These are phyloP conservation scores for Meloidogyne floridensis DNA, from an alignment of 1,140 invertebrate species.

Conservation along the genomic window DNA sequence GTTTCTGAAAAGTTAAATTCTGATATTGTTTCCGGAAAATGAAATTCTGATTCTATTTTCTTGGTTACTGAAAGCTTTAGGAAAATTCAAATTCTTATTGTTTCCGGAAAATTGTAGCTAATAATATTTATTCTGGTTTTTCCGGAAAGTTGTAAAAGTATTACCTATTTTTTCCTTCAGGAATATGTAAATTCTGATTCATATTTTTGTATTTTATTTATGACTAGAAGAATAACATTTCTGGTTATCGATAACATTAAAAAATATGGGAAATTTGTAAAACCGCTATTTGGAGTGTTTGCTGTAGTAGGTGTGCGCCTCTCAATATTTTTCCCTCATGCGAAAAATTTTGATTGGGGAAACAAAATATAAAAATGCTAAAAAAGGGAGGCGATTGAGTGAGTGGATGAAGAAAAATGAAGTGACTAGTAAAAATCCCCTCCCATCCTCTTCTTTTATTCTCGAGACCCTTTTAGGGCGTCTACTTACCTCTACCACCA, in stretches of 20 bases:
- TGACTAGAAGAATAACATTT: neutral
- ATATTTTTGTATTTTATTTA: neutral
- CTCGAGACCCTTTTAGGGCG: neutral
- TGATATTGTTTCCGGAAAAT: too few relatives aligned
- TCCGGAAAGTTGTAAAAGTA: too few relatives aligned
- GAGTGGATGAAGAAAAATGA: neutral
- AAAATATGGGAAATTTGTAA: neutral
- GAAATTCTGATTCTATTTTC: too few relatives aligned
- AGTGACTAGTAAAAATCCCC: neutral
- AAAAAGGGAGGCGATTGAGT: neutral
- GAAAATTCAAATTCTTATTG: too few relatives aligned
- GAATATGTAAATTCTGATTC: neutral
- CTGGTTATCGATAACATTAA: conserved; percentile 7
- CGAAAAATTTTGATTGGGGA: conserved; percentile 5
- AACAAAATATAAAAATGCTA: neutral
- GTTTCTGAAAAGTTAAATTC: too few relatives aligned
- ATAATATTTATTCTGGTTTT: too few relatives aligned
- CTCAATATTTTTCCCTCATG: neutral
- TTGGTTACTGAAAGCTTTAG: too few relatives aligned
- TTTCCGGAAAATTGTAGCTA: too few relatives aligned
- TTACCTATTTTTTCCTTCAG: too few relatives aligned
- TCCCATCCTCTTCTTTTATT: neutral
- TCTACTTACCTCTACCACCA: too few relatives aligned
- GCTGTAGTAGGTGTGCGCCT: neutral
- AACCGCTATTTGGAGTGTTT: conserved; percentile 7